Percentiles rank a stretch among this genome's conserved stretches.
Evolutionary conservation across 2,113 vertebrate species (phyloP).

Genomic region (Tautogolabrus adspersus): DNA sequence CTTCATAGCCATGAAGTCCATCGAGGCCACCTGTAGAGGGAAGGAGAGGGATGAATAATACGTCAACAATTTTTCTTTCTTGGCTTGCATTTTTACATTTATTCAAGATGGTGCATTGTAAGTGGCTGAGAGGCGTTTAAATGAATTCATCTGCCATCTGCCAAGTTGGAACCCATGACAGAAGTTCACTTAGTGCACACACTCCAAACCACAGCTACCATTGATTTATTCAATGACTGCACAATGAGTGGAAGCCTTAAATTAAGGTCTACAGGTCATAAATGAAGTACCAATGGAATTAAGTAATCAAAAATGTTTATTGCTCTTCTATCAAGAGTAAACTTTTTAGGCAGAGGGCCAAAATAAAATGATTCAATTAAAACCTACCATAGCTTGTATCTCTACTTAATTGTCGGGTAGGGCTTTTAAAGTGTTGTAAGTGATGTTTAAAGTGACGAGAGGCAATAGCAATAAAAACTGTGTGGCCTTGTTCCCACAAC

Average conservation of each 20-base stretch:
- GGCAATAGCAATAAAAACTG: slow-evolving; percentile 69
- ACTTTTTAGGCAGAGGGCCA: slow-evolving; percentile 62
- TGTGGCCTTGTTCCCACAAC: slow-evolving; percentile 60
- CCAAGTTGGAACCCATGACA: slow-evolving; percentile 55
- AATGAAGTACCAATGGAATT: slow-evolving; percentile 63
- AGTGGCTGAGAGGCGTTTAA: slow-evolving; percentile 26
- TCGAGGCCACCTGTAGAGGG: slow-evolving; percentile 88
- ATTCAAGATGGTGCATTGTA: slow-evolving; percentile 6
- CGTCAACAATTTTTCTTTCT: not conserved
- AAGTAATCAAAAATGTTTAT: slow-evolving; percentile 70
- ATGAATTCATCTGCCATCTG: slow-evolving; percentile 39
- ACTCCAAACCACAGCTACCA: slow-evolving; percentile 42
- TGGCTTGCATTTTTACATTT: slow-evolving; percentile 1
- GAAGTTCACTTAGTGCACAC: slow-evolving; percentile 55
- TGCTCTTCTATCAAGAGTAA: slow-evolving; percentile 44
- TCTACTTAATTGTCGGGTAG: slow-evolving; percentile 65
- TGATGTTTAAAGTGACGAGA: slow-evolving; percentile 63
- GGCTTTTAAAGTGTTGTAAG: slow-evolving; percentile 66
- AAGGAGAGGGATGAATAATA: slow-evolving; percentile 18
- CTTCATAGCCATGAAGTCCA: slow-evolving; percentile 99
- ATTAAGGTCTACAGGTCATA: slow-evolving; percentile 67
- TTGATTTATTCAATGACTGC: slow-evolving; percentile 64
- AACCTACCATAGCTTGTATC: slow-evolving; percentile 54
- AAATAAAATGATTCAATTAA: slow-evolving; percentile 72
- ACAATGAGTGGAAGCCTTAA: slow-evolving; percentile 60